phyloP scores from a whole-genome alignment of 2,888 invertebrate genomes.

The Halictus ligatus region DNA sequence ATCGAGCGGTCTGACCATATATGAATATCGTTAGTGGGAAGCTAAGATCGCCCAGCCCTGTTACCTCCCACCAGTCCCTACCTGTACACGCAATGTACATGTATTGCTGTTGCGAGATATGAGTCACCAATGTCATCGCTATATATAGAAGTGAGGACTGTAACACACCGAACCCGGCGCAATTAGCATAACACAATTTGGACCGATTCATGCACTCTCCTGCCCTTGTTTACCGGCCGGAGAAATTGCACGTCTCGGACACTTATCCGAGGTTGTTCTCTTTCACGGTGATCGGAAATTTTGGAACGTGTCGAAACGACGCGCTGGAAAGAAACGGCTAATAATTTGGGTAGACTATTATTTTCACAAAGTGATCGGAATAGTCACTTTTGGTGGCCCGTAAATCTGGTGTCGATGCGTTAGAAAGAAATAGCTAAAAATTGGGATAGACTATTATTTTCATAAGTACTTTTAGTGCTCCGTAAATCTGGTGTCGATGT shows the following conservation, averaged over 20 bases:
- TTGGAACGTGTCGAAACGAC: background rate
- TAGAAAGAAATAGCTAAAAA: too few species aligned
- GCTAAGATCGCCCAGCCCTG: conserved; percentile 75
- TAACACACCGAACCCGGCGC: conserved; percentile 65
- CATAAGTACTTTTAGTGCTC: too few species aligned
- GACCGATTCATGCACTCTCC: conserved; percentile 39
- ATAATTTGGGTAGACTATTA: too few species aligned
- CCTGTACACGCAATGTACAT: conserved; percentile 63
- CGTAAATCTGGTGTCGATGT: too few species aligned
- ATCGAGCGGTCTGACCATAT: conserved; percentile 80
- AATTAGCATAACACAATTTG: conserved; percentile 73
- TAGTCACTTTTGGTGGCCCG: too few species aligned
- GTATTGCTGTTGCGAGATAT: conserved; percentile 69
- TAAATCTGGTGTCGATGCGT: too few species aligned
- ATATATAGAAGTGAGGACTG: conserved; percentile 81
- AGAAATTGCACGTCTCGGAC: background rate
- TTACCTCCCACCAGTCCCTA: conserved; percentile 63
- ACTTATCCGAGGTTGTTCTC: background rate
- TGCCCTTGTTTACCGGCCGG: background rate
- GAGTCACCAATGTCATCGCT: conserved; percentile 83
- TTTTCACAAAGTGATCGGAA: too few species aligned
- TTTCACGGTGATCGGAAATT: background rate
- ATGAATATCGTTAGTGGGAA: conserved; percentile 80
- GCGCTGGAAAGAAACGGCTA: too few species aligned
- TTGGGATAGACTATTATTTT: too few species aligned